phyloP scores from a whole-genome alignment of 2,888 invertebrate species.

The Xanthia icteritia region DNA sequence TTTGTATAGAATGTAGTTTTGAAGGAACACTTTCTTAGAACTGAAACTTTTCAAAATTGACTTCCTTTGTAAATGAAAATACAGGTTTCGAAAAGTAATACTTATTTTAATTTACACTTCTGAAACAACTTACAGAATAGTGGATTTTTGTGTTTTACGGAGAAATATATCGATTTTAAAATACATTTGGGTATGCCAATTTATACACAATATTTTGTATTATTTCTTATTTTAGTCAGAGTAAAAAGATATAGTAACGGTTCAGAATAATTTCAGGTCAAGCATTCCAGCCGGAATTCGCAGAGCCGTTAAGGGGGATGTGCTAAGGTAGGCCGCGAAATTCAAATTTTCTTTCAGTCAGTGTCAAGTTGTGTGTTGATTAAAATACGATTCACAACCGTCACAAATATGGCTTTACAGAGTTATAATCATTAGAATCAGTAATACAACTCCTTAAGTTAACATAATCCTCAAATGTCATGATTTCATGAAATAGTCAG shows the following conservation, averaged over 20 bases:
- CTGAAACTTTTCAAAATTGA: not conserved
- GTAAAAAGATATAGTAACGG: not conserved
- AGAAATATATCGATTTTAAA: not conserved
- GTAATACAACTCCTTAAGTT: too few relatives aligned
- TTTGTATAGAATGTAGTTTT: not conserved
- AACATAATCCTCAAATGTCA: too few relatives aligned
- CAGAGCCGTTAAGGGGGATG: conserved; percentile 92
- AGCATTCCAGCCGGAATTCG: conserved; percentile 96
- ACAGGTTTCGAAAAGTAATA: not conserved
- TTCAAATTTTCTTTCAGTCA: too few relatives aligned
- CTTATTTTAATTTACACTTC: not conserved
- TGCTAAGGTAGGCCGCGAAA: too few relatives aligned
- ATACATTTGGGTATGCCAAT: not conserved
- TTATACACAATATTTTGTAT: not conserved
- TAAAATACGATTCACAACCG: too few relatives aligned
- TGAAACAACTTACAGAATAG: not conserved
- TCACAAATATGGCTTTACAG: too few relatives aligned
- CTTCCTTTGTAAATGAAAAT: not conserved
- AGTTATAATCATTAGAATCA: too few relatives aligned
- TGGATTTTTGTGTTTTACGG: not conserved
- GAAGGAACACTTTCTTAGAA: not conserved
- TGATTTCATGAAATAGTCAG: too few relatives aligned
- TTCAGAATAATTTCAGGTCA: conserved; percentile 88
- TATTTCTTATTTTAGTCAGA: not conserved
- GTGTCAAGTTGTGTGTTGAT: too few relatives aligned